A percentile compares a stretch with the other conserved stretches of the same genome.
phyloP scores from a whole-genome alignment of 2,797 vertebrate genomes.

The Intellagama lesueurii region DNA sequence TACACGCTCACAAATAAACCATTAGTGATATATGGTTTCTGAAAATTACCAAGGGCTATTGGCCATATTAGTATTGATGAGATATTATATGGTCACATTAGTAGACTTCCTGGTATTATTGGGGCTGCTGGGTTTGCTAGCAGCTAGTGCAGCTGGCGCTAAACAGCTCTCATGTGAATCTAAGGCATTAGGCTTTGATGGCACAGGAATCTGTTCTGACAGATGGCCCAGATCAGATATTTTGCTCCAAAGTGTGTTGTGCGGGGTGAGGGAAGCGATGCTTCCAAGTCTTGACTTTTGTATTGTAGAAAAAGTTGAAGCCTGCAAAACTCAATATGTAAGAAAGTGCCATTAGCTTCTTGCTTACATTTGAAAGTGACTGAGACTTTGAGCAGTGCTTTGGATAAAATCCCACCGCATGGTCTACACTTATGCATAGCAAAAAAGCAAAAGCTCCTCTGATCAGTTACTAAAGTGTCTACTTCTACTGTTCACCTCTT shows the following conservation, averaged over 20 bases:
- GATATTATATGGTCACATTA: slow-evolving; percentile 61
- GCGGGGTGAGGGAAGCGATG: not conserved
- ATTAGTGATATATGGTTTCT: slow-evolving; percentile 74
- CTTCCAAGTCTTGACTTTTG: not conserved
- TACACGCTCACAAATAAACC: slow-evolving; percentile 60
- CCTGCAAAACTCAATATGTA: not conserved
- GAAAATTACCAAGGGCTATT: slow-evolving; percentile 60
- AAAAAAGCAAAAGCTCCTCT: not conserved
- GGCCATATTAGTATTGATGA: slow-evolving; percentile 1
- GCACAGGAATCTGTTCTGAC: not conserved
- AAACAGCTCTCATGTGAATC: not conserved
- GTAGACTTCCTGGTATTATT: not conserved
- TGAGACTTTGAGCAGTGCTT: not conserved
- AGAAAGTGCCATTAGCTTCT: not conserved
- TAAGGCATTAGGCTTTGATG: not conserved
- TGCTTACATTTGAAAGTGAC: not conserved
- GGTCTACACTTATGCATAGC: not conserved
- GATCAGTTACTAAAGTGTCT: no score
- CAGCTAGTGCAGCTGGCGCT: slow-evolving; percentile 13
- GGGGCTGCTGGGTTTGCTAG: not conserved
- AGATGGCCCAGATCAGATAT: not conserved
- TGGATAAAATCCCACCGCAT: not conserved
- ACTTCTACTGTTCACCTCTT: not conserved
- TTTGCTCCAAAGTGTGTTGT: not conserved
- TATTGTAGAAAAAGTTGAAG: not conserved